Evolutionary conservation across 1,140 invertebrate genomes (phyloP).

Genomic region (Pogonomyrmex californicus): DNA sequence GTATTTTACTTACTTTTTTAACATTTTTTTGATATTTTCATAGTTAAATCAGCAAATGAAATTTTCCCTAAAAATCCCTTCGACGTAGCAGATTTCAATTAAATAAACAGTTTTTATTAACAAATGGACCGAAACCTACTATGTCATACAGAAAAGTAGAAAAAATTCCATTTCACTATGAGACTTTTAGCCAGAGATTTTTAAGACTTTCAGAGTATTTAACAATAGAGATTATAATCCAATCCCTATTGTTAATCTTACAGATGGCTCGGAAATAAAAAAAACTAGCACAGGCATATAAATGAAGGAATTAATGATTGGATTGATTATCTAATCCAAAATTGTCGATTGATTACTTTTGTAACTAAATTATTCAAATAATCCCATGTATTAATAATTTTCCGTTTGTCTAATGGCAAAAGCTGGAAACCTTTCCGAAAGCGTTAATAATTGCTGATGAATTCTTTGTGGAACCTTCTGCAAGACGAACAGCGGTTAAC

Average conservation of each 20-base stretch:
- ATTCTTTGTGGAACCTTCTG: slow-evolving; percentile 24
- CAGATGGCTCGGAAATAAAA: not conserved
- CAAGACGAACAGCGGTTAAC: not conserved
- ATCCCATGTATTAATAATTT: not conserved
- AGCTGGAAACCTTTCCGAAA: not conserved
- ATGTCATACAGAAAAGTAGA: too few relatives aligned
- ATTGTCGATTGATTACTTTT: not conserved
- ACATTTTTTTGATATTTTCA: not conserved
- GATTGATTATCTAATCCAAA: not conserved
- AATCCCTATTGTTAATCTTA: not conserved
- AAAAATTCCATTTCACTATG: too few relatives aligned
- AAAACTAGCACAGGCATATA: not conserved
- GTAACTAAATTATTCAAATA: not conserved
- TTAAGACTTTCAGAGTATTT: too few relatives aligned
- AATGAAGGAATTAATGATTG: not conserved
- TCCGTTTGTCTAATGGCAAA: not conserved
- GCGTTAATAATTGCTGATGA: slow-evolving; percentile 23
- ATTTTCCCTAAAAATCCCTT: not conserved
- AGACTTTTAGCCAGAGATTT: too few relatives aligned
- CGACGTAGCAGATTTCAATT: too few relatives aligned
- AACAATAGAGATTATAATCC: not conserved
- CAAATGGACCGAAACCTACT: too few relatives aligned
- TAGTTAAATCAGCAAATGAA: not conserved
- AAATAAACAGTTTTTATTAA: not conserved
- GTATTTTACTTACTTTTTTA: not conserved